phyloP scores from a whole-genome alignment of 2,888 invertebrate species.

The Pseudanteris insignis region DNA sequence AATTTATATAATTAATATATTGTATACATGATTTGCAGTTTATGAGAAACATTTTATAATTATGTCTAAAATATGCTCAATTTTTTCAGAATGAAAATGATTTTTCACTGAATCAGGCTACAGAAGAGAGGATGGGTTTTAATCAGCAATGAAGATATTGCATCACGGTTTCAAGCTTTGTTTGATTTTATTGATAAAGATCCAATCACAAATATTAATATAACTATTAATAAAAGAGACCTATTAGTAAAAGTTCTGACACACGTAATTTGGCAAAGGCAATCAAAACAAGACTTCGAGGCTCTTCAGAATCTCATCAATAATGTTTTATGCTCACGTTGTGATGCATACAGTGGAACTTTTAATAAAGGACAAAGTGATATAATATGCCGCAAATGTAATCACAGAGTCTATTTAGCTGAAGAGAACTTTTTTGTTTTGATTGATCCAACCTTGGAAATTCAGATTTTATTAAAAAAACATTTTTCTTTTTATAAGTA shows the following conservation, averaged over 20 bases:
- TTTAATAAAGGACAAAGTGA: neutral
- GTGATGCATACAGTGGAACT: constrained; percentile 4
- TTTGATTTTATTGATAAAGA: neutral
- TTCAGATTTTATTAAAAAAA: neutral
- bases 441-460: constrained; percentile 7
- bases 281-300: neutral
- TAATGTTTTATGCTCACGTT: constrained; percentile 7
- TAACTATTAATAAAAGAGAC: neutral
- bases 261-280: neutral
- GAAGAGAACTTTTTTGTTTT: constrained; percentile 14
- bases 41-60: no score
- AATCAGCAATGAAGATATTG: no score
- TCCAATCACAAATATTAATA: neutral
- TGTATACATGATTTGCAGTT: no score
- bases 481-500: constrained; percentile 6
- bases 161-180: neutral
- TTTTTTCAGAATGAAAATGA: no score
- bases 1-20: no score
- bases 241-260: neutral
- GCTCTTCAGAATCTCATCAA: neutral
- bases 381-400: constrained; percentile 3
- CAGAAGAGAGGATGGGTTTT: no score
- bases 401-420: neutral
- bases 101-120: no score
- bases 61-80: no score